A percentile compares a stretch with the other conserved stretches of the same genome.
Conservation (phyloP, 2,888 invertebrate species). For the Frankliniella intonsa region DNA sequence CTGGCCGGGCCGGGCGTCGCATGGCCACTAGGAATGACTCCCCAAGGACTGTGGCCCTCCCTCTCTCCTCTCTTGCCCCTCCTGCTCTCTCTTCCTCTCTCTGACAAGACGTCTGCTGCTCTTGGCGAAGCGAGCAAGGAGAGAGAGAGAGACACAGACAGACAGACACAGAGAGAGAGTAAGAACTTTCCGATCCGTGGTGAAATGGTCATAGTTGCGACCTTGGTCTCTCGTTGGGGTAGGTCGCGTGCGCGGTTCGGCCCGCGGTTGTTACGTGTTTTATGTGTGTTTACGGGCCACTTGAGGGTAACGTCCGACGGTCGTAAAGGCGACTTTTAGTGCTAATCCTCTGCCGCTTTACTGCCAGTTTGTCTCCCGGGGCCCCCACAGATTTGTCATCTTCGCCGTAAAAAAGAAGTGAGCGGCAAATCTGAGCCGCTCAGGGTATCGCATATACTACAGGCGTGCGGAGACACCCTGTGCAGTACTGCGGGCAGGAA, state of each 20-base stretch:
- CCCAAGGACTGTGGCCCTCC: background rate
- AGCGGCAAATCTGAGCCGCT: too few species aligned
- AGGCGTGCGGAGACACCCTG: too few species aligned
- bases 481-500: too few species aligned
- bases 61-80: background rate
- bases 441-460: too few species aligned
- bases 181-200: background rate
- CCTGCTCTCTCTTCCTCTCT: background rate
- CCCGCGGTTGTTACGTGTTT: background rate
- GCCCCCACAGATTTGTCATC: too few species aligned
- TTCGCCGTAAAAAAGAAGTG: too few species aligned
- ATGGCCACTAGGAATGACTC: too few species aligned
- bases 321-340: constrained; percentile 17
- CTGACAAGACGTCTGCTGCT: background rate
- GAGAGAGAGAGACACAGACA: background rate
- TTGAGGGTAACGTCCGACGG: background rate
- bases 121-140: background rate
- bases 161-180: background rate
- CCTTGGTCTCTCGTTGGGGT: background rate
- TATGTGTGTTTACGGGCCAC: constrained; percentile 2
- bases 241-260: background rate
- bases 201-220: background rate
- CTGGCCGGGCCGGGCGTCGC: background rate
- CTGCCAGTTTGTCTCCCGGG: background rate
- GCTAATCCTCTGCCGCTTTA: background rate